Conservation (phyloP, 2,113 vertebrate genomes). For the Ahaetulla prasina region DNA sequence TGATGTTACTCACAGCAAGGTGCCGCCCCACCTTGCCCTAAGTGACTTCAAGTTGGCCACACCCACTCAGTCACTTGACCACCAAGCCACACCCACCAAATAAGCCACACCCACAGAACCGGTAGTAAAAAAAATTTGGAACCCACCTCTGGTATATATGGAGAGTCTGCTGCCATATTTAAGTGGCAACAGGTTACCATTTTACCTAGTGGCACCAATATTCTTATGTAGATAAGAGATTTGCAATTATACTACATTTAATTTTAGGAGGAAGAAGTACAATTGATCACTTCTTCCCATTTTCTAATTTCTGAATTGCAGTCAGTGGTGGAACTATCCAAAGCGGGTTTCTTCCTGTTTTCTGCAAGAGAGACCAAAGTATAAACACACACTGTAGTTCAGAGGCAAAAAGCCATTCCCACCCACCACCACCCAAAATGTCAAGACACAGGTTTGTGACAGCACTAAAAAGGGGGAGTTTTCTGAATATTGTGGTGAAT, state of each 20-base stretch:
- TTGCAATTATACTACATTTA: background rate
- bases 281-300: background rate
- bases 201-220: background rate
- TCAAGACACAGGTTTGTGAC: background rate
- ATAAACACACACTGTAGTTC: background rate
- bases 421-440: background rate
- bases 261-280: background rate
- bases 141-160: too few relatives aligned
- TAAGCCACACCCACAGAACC: too few relatives aligned
- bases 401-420: background rate
- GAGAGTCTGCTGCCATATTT: background rate
- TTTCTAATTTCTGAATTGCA: background rate
- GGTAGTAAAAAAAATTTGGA: too few relatives aligned
- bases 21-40: too few relatives aligned
- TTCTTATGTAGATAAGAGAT: background rate
- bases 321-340: background rate
- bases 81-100: too few relatives aligned
- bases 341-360: background rate
- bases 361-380: background rate
- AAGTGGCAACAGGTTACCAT: background rate
- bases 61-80: too few relatives aligned
- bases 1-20: too few relatives aligned
- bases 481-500: background rate
- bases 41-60: too few relatives aligned
- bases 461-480: background rate